Evolutionary conservation across 2,113 vertebrate species (phyloP), one percentile per base, ranked within the genome.

Genomic region (Hoplias malabaricus): DNA sequence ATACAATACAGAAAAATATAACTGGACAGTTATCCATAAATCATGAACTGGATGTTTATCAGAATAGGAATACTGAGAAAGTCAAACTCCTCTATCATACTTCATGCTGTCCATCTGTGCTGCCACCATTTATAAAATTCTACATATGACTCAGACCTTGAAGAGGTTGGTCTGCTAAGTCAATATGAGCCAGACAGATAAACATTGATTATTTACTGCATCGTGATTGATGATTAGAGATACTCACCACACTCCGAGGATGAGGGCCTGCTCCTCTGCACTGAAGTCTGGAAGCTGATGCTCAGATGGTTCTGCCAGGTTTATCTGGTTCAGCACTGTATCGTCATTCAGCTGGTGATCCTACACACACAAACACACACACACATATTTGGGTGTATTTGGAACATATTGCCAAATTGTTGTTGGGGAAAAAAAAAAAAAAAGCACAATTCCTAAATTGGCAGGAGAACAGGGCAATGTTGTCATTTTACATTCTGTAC

Each of bases 201-300:
- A n/a, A n/a, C n/a, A n/a, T n/a, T n/a, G n/a, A n/a, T n/a, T n/a
- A n/a, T 31, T 40, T 29, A 43, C 2, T 25, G 12, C 27, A 43
- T 21, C 11, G 13, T 34, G 12, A 38, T 6, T 9, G 13, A 68
- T 46, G 12, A 23, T 4, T 8, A n/a, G 9, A 61, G 13, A 70
- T 27, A 31, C 93, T 89, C 86, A 99, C 98, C 97, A 99, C 82
- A 97, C 59, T 42, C 93, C 96, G 82, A 99, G 94, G 75, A 99
- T 91, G 77, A 99, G 90, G 14, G 95, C 96, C 85, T 98, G 96
- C 83, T 99, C 97, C 83, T 98, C 98, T 0, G 94, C 97, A 13
- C 90, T 94, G 0, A 99, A 87, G 65, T 97, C 93, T 13, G 95
- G 96, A n/a, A 95, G 77, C 78, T 90, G 88, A 78, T 94, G 91